Evolutionary conservation across 2,113 vertebrate genomes (phyloP), one percentile per base, ranked within the genome.

Genomic region (Felis chaus): DNA sequence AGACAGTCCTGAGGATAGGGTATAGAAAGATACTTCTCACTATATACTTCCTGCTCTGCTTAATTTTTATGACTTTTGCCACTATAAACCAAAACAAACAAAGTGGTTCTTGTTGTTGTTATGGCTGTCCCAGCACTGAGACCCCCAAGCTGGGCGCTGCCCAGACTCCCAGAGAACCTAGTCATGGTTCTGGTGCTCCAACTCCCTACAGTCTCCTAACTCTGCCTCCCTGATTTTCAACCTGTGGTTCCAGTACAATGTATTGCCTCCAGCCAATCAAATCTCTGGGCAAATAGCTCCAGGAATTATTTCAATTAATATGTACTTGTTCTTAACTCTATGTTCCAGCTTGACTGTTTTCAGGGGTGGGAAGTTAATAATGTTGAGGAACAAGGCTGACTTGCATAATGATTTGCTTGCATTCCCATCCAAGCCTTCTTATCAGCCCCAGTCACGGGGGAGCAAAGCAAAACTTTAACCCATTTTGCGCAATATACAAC

Each of bases 351-450:
- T 96, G 25, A 65, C 13, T 19, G 41, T n/a, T 89, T 45, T 8
- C 3, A 6, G 25, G 74, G 27, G 16, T 4, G 8, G 7, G 27
- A n/a, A 8, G 18, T 36, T 71, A 91, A 48, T 33, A 21, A 84
- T 91, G 85, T 94, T 89, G 21, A 95, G 63, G 13, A 96, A 84
- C 7, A 23, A 61, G 16, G 10, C 8, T 66, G 27, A 82, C 57
- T 83, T 73, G n/a, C 29, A 41, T 39, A 90, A 93, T 33, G 29
- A 94, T 69, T 89, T 91, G 74, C 84, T 88, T 96, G 36, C 69
- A 85, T n/a, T 94, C 41, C 69, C 39, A 82, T 25, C 23, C 9
- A 81, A 61, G n/a, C 13, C 55, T 57, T 73, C 50, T 57, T 36
- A 91, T 55, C 19, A 36, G 31, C 57, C 81, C 18, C n/a, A 39